These are phyloP conservation scores for Sebastes variabilis DNA, from an alignment of 2,797 vertebrate genomes.

Conservation along the genomic window DNA sequence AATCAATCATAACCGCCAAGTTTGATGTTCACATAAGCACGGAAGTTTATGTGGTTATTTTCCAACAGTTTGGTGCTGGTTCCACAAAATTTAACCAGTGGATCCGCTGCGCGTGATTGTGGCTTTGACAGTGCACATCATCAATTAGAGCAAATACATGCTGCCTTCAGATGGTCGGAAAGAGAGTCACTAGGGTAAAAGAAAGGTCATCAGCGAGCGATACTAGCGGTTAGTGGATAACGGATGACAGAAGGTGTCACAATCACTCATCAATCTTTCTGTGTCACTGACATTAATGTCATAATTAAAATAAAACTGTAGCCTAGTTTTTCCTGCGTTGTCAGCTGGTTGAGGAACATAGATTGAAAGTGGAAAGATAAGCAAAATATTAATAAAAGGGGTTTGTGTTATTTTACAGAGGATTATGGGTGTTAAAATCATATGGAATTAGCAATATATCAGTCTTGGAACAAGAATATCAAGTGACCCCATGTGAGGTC, in stretches of 20 bases:
- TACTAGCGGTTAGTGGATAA: neutral
- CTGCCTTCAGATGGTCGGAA: neutral
- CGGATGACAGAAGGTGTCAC: neutral
- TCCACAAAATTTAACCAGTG: neutral
- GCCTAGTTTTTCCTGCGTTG: neutral
- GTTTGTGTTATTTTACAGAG: neutral
- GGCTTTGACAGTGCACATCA: neutral
- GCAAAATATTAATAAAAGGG: neutral
- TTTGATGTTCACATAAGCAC: neutral
- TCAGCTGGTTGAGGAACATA: neutral
- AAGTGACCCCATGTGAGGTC: neutral
- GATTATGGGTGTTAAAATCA: neutral
- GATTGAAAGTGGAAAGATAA: neutral
- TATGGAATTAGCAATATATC: neutral
- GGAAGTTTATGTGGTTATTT: neutral
- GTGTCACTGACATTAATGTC: neutral
- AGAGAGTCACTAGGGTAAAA: neutral
- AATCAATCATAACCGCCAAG: neutral
- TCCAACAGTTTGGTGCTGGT: neutral
- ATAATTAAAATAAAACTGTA: neutral
- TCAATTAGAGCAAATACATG: neutral
- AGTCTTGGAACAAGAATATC: neutral
- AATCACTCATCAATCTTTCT: neutral
- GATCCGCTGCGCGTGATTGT: neutral
- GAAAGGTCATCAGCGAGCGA: neutral